Evolutionary conservation across 2,113 vertebrate genomes (phyloP), one percentile per base, ranked within the genome.

Genomic region (Mormyrus lacerda): DNA sequence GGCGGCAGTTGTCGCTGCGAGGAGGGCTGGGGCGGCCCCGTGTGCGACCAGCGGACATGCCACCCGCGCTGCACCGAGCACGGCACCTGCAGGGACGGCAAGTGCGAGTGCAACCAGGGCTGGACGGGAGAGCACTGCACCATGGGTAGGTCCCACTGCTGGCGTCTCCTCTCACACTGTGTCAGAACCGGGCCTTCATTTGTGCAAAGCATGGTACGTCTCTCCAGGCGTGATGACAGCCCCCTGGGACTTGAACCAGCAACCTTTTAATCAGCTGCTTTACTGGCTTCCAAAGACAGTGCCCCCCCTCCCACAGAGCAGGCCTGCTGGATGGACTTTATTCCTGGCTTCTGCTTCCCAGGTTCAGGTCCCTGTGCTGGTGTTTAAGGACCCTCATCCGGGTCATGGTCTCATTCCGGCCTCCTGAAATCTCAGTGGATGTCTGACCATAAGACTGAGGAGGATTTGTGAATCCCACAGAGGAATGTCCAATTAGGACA

Each of bases 71-170:
- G 98, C 92, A 95, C 96, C 0, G 98, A 99, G 92, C 98, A 99
- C 0, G 98, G 98, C 9, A 97, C 97, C 90, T 99, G 98, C 79
- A 99, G 97, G 91, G 98, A 99, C 0, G 98, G 98, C 51, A 99
- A 98, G 94, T 99, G 98, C 88, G 98, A 99, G 93, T 99, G 98
- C 91, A 97, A 96, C 96, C 98, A 99, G 93, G 98, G 98, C 86
- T 99, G 98, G 98, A 98, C 98, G 0, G 98, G 98, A 86, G 98
- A 99, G 92, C 98, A 99, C 95, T 99, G 98, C 89, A 99, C 98
- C 35, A 98, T 99, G 48, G 98, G 98, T 99, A 97, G 96, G 97
- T 94, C 27, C 47, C 1, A 9, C 89, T 1, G 3, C 86, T 15
- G 17, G 1, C 47, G 1, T n/a, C 47, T 15, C 8, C 48, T 3